A percentile compares a stretch with the other conserved stretches of the same genome.
Evolutionary conservation across 2,888 invertebrate species (phyloP).

Genomic region (Sesamia inferens): DNA sequence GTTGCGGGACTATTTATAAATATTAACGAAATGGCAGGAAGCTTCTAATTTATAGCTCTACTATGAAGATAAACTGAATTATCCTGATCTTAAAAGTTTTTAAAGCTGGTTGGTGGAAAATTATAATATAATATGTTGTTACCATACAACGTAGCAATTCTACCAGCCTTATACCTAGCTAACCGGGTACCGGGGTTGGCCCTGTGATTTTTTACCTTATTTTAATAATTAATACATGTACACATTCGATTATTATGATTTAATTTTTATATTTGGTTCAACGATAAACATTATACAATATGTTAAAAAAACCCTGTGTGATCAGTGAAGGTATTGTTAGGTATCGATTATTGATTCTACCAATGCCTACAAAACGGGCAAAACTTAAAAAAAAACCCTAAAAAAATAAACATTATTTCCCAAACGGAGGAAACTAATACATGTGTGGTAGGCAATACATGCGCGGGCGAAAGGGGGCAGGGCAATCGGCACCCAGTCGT

Average conservation of each 20-base stretch:
- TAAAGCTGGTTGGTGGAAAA: background rate
- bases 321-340: no score
- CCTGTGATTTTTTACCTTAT: background rate
- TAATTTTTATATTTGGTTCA: background rate
- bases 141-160: background rate
- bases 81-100: background rate
- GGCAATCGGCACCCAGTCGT: no score
- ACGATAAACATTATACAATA: no score
- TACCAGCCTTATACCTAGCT: background rate
- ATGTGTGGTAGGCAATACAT: no score
- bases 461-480: no score
- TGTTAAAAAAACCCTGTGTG: no score
- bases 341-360: no score
- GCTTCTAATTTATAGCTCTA: conserved; percentile 11
- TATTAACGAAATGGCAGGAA: conserved; percentile 16
- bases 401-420: no score
- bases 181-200: background rate
- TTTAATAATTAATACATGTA: no score
- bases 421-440: no score
- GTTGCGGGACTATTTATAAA: background rate
- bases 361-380: no score
- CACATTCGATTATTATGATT: background rate
- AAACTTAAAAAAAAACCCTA: no score
- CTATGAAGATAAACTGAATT: conserved; percentile 2
- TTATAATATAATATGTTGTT: background rate